Percentiles rank a stretch among this genome's conserved stretches.
Conservation (phyloP, 2,888 invertebrate genomes). For the Blera fallax region DNA sequence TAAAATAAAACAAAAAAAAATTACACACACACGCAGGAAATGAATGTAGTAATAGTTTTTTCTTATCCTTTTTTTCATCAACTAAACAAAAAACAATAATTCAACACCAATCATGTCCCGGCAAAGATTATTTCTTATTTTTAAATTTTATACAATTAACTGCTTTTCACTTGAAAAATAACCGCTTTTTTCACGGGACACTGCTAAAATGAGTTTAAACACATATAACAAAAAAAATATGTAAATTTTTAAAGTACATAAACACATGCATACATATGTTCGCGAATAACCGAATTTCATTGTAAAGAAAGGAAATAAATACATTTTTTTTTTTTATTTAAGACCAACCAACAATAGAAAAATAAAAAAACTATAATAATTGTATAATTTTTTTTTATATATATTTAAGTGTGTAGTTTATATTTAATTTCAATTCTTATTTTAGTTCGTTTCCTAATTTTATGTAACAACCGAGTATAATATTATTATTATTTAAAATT, state of each 20-base stretch:
- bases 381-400: conserved; percentile 45
- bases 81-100: neutral
- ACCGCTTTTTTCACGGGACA: neutral
- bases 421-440: conserved; percentile 52
- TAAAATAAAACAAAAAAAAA: conserved; percentile 65
- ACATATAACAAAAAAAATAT: neutral
- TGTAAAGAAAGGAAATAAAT: conserved; percentile 31
- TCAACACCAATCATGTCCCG: conserved; percentile 7
- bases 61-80: conserved; percentile 29
- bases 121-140: neutral
- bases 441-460: conserved; percentile 39
- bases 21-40: conserved; percentile 74
- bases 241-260: neutral
- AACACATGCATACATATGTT: too few relatives aligned
- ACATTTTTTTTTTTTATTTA: conserved; percentile 40
- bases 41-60: conserved; percentile 73
- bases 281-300: conserved; percentile 14
- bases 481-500: conserved; percentile 48
- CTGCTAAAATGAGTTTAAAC: neutral
- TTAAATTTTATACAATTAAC: neutral
- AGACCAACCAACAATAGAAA: conserved; percentile 34
- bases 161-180: neutral
- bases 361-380: neutral
- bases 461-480: conserved; percentile 54
- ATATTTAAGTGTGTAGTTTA: conserved; percentile 44